A percentile compares a stretch with the other conserved stretches of the same genome.
Conservation (phyloP, 2,797 vertebrate genomes). For the Hypotaenidia philippensis region DNA sequence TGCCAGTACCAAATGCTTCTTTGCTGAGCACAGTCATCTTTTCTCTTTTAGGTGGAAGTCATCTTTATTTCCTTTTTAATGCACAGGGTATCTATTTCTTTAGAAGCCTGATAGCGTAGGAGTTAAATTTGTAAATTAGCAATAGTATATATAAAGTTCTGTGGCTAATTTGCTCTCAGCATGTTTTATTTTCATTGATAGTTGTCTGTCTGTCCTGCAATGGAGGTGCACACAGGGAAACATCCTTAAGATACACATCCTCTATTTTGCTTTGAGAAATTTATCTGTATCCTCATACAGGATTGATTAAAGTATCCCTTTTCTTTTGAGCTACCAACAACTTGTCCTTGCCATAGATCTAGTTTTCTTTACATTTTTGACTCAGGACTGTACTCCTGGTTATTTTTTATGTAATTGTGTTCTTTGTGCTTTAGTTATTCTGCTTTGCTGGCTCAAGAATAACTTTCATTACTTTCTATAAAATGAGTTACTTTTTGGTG, state of each 20-base stretch:
- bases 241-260: background rate
- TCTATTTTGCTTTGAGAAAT: background rate
- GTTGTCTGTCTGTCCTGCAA: background rate
- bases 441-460: background rate
- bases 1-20: background rate
- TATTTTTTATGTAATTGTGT: background rate
- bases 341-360: background rate
- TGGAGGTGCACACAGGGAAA: background rate
- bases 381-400: background rate
- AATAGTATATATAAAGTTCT: background rate
- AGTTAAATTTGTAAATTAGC: background rate
- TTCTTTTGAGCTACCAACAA: background rate
- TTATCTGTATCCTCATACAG: background rate
- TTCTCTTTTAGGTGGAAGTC: background rate
- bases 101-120: background rate
- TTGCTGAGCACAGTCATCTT: background rate
- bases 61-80: background rate
- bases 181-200: background rate
- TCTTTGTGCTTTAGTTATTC: background rate
- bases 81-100: background rate
- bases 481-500: background rate
- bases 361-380: background rate
- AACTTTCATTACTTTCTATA: background rate
- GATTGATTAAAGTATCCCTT: background rate
- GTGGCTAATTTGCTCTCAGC: background rate